Base-by-base conservation (phyloP, 2,797 vertebrate species). In the Betta splendens region DNA sequence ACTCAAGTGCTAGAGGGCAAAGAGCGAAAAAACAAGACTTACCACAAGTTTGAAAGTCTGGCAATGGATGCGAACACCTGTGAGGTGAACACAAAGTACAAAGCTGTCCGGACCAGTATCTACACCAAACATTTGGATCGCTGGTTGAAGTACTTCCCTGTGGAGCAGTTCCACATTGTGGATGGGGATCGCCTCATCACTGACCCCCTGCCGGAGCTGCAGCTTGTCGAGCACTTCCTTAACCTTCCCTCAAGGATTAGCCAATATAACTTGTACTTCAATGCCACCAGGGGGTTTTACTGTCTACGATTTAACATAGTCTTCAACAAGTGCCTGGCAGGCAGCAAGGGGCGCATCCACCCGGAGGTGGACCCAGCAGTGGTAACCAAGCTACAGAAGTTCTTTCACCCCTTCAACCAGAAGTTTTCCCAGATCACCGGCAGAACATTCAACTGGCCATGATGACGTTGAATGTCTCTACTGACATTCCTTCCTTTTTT, bases 371-470 rank as follows among this genome's bases (percentile, higher is more conserved):
- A 96, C 70, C 83, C 91, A 13, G 91, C 93, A 54, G 95, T 98
- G 77, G 84, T 96, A 88, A 93, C 92, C 68, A 97, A 96, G 92
- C 92, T 98, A 81, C 93, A 92, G 83, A 94, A 89, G 80, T 98
- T 98, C 91, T 98, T 98, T 90, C 96, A 96, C 71, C 96, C 96
- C 54, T 98, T 97, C 81, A 98, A 98, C 93, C 96, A 96, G 88
- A 98, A 98, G 85, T 96, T 98, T 88, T 98, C 96, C 86, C 96
- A 98, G 92, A 96, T 98, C 85, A 98, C 93, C n/a, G 96, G 96
- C 47, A 92, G 96, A 86, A 94, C 94, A 90, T 97, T 98, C 91
- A 94, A 87, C 85, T 98, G 96, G 96, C 96, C 94, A 71, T 96
- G 87, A 94, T 7, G 36, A 8, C 10, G 48, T 21, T 2, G 28